These are phyloP conservation scores for Drosophila melanogaster DNA, from an alignment of 1,140 invertebrate species.

Conservation along the genomic window Release_6_plus_ISO1_MT NT_033777.3:30274001-30274500, in stretches of 20 bases:
- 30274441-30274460: no score
- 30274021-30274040: constrained; percentile 5
- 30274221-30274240: constrained; percentile 73
- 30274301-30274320: no score
- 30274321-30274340: background rate
- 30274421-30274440: no score
- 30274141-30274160: constrained; percentile 17
- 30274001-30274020: constrained; percentile 32
- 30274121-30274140: background rate
- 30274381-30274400: no score
- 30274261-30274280: constrained; percentile 29
- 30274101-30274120: constrained; percentile 29
- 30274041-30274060: constrained; percentile 24
- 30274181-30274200: constrained; percentile 70
- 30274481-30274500: no score
- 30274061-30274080: constrained; percentile 68
- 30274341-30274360: background rate
- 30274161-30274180: constrained; percentile 31
- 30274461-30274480: no score
- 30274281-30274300: constrained; percentile 23
- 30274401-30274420: no score
- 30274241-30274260: constrained; percentile 25
- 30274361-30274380: background rate
- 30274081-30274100: constrained; percentile 66
- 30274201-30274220: constrained; percentile 60